phyloP scores from a whole-genome alignment of 64 coral and sea anemone genomes.

The Dendronephthya gigantea region DNA sequence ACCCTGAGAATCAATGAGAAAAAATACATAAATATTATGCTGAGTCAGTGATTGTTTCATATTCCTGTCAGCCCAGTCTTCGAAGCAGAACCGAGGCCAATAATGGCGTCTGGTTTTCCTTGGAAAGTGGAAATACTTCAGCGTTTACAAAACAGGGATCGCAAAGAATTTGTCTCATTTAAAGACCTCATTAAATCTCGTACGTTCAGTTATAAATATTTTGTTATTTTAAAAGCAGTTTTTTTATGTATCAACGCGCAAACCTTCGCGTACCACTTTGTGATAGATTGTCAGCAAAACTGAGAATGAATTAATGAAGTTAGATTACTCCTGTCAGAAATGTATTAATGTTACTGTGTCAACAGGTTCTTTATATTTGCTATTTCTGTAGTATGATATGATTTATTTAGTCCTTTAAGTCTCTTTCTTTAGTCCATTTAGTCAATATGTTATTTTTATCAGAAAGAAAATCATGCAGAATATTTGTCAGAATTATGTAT shows the following conservation, averaged over 20 bases:
- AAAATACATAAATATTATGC: not conserved
- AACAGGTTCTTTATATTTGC: not conserved
- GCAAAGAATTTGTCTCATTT: not conserved
- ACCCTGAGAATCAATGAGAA: not conserved
- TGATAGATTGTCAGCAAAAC: not conserved
- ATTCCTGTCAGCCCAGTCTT: not conserved
- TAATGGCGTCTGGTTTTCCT: not conserved
- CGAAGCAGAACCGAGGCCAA: not conserved
- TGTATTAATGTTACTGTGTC: not conserved
- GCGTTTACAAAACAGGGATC: conserved; percentile 4
- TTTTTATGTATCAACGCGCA: not conserved
- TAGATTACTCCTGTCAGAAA: not conserved
- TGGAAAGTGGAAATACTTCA: not conserved
- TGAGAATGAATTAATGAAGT: too few species aligned
- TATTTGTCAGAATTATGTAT: too few species aligned
- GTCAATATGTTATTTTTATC: not conserved
- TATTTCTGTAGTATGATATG: not conserved
- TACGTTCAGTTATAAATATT: not conserved
- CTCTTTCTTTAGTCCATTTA: too few species aligned
- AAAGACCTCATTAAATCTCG: not conserved
- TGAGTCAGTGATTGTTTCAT: not conserved
- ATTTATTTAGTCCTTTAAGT: not conserved
- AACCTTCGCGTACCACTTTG: not conserved
- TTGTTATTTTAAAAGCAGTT: not conserved
- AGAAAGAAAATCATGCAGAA: not conserved